These are phyloP conservation scores for Pterobdella sp. DNA, from an alignment of 2,888 invertebrate genomes.

Conservation along the genomic window DNA sequence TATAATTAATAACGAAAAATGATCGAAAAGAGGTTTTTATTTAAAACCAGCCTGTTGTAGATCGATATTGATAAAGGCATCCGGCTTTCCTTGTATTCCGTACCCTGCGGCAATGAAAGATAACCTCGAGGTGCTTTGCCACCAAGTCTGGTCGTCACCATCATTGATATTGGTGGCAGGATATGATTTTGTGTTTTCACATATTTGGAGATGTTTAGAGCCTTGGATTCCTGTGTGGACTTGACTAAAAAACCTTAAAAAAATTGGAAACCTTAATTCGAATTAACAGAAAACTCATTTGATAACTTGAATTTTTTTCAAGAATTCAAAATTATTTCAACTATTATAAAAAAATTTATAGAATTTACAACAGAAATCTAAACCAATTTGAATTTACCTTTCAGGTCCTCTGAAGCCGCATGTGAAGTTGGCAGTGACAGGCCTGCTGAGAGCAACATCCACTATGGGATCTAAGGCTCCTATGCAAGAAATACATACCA, in stretches of 20 bases:
- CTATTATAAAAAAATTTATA: too few relatives aligned
- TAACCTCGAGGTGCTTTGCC: constrained; percentile 42
- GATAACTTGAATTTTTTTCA: too few relatives aligned
- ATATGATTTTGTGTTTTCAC: constrained; percentile 25
- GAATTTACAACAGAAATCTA: too few relatives aligned
- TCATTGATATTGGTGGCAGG: constrained; percentile 39
- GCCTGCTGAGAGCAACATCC: constrained; percentile 40
- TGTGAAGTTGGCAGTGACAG: constrained; percentile 38
- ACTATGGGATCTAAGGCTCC: constrained; percentile 32
- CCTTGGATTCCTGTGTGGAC: background rate
- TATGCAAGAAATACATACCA: background rate
- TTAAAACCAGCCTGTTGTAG: constrained; percentile 39
- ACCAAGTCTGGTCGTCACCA: constrained; percentile 38
- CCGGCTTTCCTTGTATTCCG: constrained; percentile 30
- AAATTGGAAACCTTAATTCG: too few relatives aligned
- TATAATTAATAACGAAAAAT: too few relatives aligned
- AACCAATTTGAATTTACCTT: too few relatives aligned
- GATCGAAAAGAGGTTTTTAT: too few relatives aligned
- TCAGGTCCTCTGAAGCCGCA: constrained; percentile 39
- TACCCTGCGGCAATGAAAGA: constrained; percentile 33
- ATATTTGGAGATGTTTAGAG: constrained; percentile 5
- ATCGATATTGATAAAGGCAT: constrained; percentile 37
- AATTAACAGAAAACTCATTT: too few relatives aligned
- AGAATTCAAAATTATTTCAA: too few relatives aligned
- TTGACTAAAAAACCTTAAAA: constrained; percentile 23